Conservation (phyloP, 2,797 vertebrate genomes). For the Argentina silus region DNA sequence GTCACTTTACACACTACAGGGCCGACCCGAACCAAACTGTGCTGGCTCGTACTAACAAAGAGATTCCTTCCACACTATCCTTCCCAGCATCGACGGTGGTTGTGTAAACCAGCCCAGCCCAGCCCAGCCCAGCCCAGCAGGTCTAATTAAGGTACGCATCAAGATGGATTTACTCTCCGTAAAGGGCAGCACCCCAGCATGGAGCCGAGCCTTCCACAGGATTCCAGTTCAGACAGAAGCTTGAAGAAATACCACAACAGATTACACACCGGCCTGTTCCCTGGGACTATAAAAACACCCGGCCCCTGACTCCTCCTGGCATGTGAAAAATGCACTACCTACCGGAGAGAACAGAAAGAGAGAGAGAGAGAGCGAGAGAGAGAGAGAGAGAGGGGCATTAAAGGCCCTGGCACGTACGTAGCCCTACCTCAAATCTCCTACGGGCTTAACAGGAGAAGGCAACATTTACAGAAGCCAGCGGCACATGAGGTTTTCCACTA, state of each 20-base stretch:
- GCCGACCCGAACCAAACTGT: too few relatives aligned
- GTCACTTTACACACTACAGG: too few relatives aligned
- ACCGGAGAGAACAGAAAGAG: neutral
- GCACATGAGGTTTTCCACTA: too few relatives aligned
- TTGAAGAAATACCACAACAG: neutral
- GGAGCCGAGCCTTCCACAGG: neutral
- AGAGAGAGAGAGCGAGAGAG: neutral
- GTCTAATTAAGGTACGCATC: too few relatives aligned
- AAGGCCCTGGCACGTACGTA: neutral
- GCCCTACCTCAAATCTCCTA: neutral
- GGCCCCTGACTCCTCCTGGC: neutral
- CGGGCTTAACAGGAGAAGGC: neutral
- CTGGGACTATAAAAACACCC: neutral
- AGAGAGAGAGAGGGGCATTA: neutral
- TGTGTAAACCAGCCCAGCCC: too few relatives aligned
- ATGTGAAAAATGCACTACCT: slow-evolving; percentile 1
- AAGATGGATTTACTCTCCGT: too few relatives aligned
- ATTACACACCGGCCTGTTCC: neutral
- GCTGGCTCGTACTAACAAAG: too few relatives aligned
- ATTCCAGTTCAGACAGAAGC: neutral
- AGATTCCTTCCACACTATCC: too few relatives aligned
- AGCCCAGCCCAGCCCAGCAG: too few relatives aligned
- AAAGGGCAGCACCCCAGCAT: too few relatives aligned
- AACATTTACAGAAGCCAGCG: neutral
- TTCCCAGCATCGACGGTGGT: too few relatives aligned